phyloP scores from a whole-genome alignment of 2,888 invertebrate genomes.

The Antheraea assamensis region DNA sequence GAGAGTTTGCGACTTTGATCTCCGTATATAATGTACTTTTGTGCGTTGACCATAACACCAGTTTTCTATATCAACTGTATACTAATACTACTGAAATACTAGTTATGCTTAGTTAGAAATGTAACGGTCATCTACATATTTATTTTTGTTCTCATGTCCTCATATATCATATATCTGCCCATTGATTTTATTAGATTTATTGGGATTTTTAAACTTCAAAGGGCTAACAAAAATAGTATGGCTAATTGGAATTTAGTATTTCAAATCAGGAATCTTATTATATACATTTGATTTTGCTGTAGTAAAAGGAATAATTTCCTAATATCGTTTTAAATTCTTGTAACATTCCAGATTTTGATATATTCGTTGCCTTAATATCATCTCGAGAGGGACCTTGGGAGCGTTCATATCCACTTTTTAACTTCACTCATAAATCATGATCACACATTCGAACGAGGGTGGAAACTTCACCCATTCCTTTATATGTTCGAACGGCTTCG shows the following conservation, averaged over 20 bases:
- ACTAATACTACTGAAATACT: no score
- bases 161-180: no score
- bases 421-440: conserved; percentile 27
- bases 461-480: conserved; percentile 24
- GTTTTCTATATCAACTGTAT: no score
- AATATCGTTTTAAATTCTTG: conserved; percentile 10
- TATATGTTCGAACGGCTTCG: conserved; percentile 12
- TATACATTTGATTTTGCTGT: background rate
- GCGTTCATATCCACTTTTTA: conserved; percentile 24
- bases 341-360: conserved; percentile 23
- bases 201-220: no score
- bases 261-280: background rate
- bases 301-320: background rate
- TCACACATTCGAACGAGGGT: conserved; percentile 25
- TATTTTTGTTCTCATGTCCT: no score
- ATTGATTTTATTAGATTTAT: no score
- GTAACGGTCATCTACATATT: no score
- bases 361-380: conserved; percentile 19
- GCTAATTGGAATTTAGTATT: background rate
- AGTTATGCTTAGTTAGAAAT: no score
- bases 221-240: no score
- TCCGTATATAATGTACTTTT: no score
- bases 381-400: conserved; percentile 22
- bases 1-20: no score
- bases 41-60: no score